Percentiles rank a stretch among this genome's conserved stretches.
These are phyloP conservation scores for Willisornis vidua DNA, from an alignment of 2,113 vertebrate genomes.

Conservation along the genomic window DNA sequence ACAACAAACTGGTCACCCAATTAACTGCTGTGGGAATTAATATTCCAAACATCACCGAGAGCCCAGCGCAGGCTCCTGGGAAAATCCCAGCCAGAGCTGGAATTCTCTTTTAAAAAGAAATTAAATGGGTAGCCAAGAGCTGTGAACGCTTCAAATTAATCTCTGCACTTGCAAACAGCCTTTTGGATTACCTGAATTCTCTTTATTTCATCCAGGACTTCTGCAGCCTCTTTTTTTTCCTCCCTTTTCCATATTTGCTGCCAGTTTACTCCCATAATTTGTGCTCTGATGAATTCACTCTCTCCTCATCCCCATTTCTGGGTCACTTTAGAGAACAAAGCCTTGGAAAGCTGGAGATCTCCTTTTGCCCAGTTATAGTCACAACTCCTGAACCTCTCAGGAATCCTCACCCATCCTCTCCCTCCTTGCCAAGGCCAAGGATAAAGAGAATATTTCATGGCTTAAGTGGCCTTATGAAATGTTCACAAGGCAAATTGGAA, in stretches of 20 bases:
- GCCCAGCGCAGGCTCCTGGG: neutral
- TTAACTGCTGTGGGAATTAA: conserved; percentile 9
- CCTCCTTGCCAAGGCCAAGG: neutral
- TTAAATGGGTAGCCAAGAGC: neutral
- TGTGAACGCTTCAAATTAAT: neutral
- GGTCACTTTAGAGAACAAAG: conserved; percentile 20
- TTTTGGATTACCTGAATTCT: neutral
- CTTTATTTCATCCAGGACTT: neutral
- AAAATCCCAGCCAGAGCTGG: neutral
- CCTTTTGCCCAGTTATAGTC: conserved; percentile 40
- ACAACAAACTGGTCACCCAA: neutral
- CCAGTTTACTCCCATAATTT: neutral
- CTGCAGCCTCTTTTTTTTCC: neutral
- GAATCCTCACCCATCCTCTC: neutral
- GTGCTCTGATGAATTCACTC: neutral
- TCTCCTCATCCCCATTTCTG: neutral
- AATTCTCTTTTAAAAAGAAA: conserved; percentile 17
- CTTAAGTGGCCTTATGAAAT: conserved; percentile 1
- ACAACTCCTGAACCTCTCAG: neutral
- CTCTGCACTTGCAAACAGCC: neutral
- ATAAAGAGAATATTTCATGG: neutral
- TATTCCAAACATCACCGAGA: conserved; percentile 25
- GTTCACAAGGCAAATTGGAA: neutral
- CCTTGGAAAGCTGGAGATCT: neutral
- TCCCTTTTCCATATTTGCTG: neutral